Evolutionary conservation across 2,797 vertebrate species (phyloP), one percentile per base, ranked within the genome.

Genomic region (Philypnodon macrostomus): DNA sequence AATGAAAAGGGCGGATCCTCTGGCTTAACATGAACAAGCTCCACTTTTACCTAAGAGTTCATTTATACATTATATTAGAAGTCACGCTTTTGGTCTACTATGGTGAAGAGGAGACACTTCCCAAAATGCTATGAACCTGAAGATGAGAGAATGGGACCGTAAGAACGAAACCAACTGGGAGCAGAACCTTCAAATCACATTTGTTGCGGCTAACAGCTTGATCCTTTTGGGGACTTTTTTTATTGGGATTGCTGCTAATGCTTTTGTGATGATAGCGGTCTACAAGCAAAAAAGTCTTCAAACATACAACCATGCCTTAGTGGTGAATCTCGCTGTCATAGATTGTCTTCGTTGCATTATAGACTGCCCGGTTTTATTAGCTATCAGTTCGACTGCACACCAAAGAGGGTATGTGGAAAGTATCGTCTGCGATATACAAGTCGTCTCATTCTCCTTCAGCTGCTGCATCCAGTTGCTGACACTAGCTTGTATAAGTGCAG

Each of bases 401-500:
- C 59, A 9, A 2, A 29, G 53, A 10, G 58, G 54, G 14, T 51
- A 53, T 2, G 53, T 58, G 18, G 70, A 81, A 12, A 4, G 10
- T 19, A 1, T 70, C 10, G 31, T 89, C 57, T 92, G 90, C 33
- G 63, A 86, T 3, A 31, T 62, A 2, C 90, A 91, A 52, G 63
- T 83, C 16, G 76, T 60, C 12, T 83, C 70, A 7, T 91, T 89
- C 67, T 89, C 84, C 4, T 83, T 91, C 64, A 81, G 81, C 73
- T 89, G 88, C 72, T 88, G 86, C 37, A 68, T 89, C 14, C 89
- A 92, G 63, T 48, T 92, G 46, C 54, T 89, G 23, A 91, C 88
- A 0, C 52, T 91, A 58, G 87, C 87, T 6, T 85, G 84, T 38
- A 90, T 92, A 49, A 88, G 89, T 7, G 85, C 72, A 1, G 89